These are phyloP conservation scores for Lottia gigantea DNA, from an alignment of 2,888 invertebrate genomes.

Conservation along the genomic window DNA sequence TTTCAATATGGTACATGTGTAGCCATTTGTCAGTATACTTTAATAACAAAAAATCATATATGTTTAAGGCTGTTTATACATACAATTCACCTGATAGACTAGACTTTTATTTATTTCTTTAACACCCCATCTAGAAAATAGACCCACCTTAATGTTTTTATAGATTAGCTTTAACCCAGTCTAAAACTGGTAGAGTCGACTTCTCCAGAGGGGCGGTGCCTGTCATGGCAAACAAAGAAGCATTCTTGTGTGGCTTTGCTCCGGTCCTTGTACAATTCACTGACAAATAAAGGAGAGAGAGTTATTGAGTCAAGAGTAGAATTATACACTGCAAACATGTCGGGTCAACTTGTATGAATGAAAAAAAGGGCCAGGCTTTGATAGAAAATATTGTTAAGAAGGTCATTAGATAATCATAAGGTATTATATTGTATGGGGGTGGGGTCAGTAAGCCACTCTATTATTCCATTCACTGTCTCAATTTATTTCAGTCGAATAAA, in stretches of 20 bases:
- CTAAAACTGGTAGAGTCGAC: neutral
- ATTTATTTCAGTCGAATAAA: neutral
- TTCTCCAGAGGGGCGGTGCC: neutral
- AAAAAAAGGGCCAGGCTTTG: neutral
- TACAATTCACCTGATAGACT: too few species aligned
- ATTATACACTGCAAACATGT: conserved; percentile 11
- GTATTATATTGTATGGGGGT: neutral
- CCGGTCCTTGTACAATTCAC: neutral
- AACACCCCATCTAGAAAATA: neutral
- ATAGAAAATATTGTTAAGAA: neutral
- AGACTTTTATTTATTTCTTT: neutral
- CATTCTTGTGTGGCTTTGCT: conserved; percentile 8
- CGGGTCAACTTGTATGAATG: conserved; percentile 1
- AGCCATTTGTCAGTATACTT: too few species aligned
- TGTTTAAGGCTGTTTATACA: too few species aligned
- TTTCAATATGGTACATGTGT: too few species aligned
- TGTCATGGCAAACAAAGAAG: neutral
- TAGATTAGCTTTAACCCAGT: neutral
- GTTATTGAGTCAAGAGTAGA: conserved; percentile 8
- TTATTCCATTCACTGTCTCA: conserved; percentile 1
- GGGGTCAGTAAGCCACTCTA: neutral
- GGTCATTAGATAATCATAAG: conserved; percentile 6
- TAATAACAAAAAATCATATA: too few species aligned
- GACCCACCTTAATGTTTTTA: neutral
- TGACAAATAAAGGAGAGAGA: neutral